phyloP scores from a whole-genome alignment of 2,797 vertebrate genomes.

The Eptatretus atami region DNA sequence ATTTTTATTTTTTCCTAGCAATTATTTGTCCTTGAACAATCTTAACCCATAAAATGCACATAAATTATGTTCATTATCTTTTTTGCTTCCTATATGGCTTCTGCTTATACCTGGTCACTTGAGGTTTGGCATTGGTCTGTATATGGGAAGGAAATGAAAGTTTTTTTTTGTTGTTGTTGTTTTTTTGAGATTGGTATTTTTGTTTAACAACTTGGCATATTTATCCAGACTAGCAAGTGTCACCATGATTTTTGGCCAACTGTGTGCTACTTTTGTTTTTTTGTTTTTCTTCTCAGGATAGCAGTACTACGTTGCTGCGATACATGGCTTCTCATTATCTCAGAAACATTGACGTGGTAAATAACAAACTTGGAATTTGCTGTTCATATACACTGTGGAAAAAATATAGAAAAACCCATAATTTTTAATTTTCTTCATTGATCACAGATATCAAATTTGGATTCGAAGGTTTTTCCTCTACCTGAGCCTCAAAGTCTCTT shows the following conservation, averaged over 20 bases:
- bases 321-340: constrained; percentile 82
- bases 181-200: too few relatives aligned
- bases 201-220: too few relatives aligned
- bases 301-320: constrained; percentile 45
- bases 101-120: not conserved
- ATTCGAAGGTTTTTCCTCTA: constrained; percentile 50
- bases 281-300: constrained; percentile 27
- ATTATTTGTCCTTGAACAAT: too few relatives aligned
- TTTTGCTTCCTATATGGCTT: too few relatives aligned
- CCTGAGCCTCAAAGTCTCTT: constrained; percentile 84
- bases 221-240: too few relatives aligned
- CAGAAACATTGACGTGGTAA: constrained; percentile 63
- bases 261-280: constrained; percentile 7
- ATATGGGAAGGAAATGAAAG: not conserved
- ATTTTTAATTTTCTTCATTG: constrained; percentile 9
- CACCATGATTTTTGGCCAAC: too few relatives aligned
- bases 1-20: too few relatives aligned
- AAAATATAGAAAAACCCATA: not conserved
- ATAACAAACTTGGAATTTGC: not conserved
- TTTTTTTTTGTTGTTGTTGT: not conserved
- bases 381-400: not conserved
- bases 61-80: too few relatives aligned
- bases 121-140: not conserved
- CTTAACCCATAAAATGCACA: too few relatives aligned
- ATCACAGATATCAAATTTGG: constrained; percentile 48